Conservation (phyloP, 2,113 vertebrate species). For the Cinclus cinclus region DNA sequence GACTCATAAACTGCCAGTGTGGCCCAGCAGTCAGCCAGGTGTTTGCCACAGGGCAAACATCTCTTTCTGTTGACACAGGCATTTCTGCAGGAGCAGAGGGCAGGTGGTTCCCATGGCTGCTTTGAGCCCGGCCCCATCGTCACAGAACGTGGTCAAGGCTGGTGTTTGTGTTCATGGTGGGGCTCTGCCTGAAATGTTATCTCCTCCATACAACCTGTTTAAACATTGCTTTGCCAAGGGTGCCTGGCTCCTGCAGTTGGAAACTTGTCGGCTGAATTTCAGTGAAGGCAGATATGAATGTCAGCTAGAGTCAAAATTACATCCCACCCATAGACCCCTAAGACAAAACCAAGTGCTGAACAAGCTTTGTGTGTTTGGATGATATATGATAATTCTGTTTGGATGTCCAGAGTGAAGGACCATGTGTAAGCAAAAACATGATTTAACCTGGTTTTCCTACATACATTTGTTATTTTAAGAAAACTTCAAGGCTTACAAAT, state of each 20-base stretch:
- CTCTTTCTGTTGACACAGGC: neutral
- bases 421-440: neutral
- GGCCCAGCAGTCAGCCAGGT: neutral
- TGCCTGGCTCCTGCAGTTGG: neutral
- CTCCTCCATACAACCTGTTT: neutral
- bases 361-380: neutral
- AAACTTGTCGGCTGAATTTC: neutral
- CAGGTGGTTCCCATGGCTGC: neutral
- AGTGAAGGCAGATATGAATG: neutral
- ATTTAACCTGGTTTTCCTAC: neutral
- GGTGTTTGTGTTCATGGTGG: neutral
- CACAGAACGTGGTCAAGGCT: neutral
- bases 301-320: neutral
- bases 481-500: neutral
- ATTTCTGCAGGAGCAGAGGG: neutral
- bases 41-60: neutral
- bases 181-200: neutral
- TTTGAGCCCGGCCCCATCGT: neutral
- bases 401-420: neutral
- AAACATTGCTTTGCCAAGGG: neutral
- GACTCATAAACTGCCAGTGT: neutral
- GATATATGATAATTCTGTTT: neutral
- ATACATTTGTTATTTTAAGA: neutral
- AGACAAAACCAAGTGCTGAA: neutral
- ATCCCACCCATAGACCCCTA: neutral